Base-by-base conservation (phyloP, 2,797 vertebrate species). In the Epinephelus awoara region DNA sequence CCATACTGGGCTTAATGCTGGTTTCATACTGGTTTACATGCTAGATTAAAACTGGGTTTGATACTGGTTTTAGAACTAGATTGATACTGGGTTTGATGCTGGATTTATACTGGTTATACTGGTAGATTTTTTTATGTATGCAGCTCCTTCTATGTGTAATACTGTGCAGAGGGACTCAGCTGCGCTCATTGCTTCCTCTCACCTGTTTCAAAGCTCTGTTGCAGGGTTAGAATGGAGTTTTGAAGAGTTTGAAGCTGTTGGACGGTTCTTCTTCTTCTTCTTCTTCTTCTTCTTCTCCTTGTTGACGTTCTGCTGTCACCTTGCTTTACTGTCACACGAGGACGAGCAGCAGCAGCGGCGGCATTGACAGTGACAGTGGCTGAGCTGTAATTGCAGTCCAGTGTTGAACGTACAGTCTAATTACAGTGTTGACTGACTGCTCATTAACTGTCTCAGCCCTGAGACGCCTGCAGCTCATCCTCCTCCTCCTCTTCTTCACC, bases 371-470 rank as follows among this genome's bases (percentile, higher is more conserved):
- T 12, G 40, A 42, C 40, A 10, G 40, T 34, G 11, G 40, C 61
- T 74, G 27, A 46, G 62, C 23, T 62, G 29, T 85, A 27, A 77
- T 79, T 81, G 64, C 25, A 18, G 72, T 65, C 44, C 38, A 10
- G 25, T 0, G 62, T 62, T 25, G 34, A 12, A 2, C 1, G 23
- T 47, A 4, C 67, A 29, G 63, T 79, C 27, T 82, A 68, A 90
- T 85, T 82, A 79, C 74, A 84, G 73, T 42, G 76, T 21, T 57
- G 75, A 66, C 77, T 47, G 58, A 4, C 15, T 54, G 63, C 29
- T 77, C 42, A 0, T 77, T 78, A 74, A 1, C 9, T 6, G 62
- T 75, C 74, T 75, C 62, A 27, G 47, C 55, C 55, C 27, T 17
- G 64, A 47, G 47, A 55, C 40, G 50, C 47, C 61, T 64, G 69